Percentiles rank a stretch among this genome's conserved stretches.
These are phyloP conservation scores for Lethocerus indicus DNA, from an alignment of 1,140 invertebrate species.

Conservation along the genomic window DNA sequence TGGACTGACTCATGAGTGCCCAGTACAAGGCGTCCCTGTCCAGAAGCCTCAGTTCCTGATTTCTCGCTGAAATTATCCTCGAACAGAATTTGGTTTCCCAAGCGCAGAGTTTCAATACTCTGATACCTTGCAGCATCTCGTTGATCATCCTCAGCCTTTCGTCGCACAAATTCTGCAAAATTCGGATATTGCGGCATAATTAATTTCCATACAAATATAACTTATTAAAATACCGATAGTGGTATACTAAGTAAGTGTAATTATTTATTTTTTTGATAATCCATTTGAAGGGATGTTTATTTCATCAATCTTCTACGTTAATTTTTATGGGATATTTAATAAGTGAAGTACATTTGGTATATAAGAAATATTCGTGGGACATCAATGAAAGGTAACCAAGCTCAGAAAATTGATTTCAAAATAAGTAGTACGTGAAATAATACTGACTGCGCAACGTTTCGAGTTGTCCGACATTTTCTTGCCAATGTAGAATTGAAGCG, in stretches of 20 bases:
- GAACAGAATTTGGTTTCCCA: slow-evolving; percentile 61
- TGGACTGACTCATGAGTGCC: slow-evolving; percentile 47
- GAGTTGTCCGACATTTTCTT: slow-evolving; percentile 52
- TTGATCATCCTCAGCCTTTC: slow-evolving; percentile 54
- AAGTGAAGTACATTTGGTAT: no score
- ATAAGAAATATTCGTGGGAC: no score
- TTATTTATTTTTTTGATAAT: no score
- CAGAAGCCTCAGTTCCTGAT: slow-evolving; percentile 51
- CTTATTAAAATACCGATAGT: no score
- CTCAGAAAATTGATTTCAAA: slow-evolving; percentile 1
- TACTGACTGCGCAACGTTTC: slow-evolving; percentile 42
- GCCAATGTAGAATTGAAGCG: slow-evolving; percentile 51
- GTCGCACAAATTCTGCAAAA: slow-evolving; percentile 44
- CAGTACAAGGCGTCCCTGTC: slow-evolving; percentile 57
- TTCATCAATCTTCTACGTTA: no score
- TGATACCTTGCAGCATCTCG: slow-evolving; percentile 65
- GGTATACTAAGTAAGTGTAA: no score
- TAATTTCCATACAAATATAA: no score
- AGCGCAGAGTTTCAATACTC: slow-evolving; percentile 61
- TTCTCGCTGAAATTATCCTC: slow-evolving; percentile 41
- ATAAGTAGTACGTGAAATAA: neutral
- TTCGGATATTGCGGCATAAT: no score
- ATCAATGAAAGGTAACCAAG: no score
- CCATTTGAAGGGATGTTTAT: no score
- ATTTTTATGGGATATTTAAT: no score